Conservation (phyloP, 1,140 invertebrate species). For the Argopecten irradians region DNA sequence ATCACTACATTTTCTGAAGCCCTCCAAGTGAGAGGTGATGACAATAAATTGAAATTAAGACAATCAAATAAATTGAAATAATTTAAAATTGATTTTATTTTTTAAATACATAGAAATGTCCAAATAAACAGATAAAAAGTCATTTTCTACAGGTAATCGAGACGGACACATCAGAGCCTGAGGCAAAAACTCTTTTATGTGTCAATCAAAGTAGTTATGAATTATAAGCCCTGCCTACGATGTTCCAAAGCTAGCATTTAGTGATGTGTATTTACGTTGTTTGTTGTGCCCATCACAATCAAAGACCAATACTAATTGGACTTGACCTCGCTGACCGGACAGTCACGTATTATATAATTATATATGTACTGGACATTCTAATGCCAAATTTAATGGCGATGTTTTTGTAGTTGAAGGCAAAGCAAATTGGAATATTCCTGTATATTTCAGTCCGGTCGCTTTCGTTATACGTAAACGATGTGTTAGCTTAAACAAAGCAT, state of each 20-base stretch:
- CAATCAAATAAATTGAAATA: too few species aligned
- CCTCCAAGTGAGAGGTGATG: background rate
- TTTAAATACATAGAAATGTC: too few species aligned
- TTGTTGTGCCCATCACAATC: background rate
- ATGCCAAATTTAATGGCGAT: background rate
- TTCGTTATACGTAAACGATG: too few species aligned
- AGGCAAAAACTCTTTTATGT: too few species aligned
- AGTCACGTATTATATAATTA: background rate
- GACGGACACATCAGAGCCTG: too few species aligned
- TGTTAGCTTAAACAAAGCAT: too few species aligned
- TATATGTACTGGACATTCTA: background rate
- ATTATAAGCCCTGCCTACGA: background rate
- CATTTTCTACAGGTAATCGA: too few species aligned
- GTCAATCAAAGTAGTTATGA: background rate
- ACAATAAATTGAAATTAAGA: too few species aligned
- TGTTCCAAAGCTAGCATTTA: background rate
- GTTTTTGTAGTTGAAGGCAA: background rate
- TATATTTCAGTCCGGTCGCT: too few species aligned
- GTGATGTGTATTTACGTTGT: background rate
- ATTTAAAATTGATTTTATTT: too few species aligned
- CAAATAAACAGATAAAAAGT: too few species aligned
- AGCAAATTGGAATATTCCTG: background rate
- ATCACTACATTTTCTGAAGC: background rate
- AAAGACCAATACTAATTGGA: background rate
- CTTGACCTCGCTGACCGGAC: background rate